phyloP scores from a whole-genome alignment of 2,888 invertebrate species.

The Nasonovia ribisnigri region DNA sequence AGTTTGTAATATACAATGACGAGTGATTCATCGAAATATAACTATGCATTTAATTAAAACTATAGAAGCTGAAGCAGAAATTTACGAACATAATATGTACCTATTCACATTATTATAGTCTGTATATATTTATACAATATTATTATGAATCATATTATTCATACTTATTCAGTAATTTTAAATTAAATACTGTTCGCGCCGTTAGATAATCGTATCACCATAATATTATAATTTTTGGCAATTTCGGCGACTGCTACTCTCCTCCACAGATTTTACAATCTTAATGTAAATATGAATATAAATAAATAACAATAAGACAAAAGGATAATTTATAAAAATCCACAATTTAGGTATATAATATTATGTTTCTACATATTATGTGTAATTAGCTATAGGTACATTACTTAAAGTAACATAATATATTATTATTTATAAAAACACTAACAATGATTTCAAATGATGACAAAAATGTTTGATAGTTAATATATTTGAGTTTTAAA shows the following conservation, averaged over 20 bases:
- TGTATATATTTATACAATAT: neutral
- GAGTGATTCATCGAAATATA: neutral
- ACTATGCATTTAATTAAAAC: neutral
- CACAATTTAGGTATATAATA: neutral
- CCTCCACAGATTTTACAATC: neutral
- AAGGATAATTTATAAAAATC: neutral
- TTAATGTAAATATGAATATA: neutral
- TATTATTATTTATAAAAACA: neutral
- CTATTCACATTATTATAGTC: neutral
- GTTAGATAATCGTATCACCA: too few species aligned
- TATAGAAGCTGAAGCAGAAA: neutral
- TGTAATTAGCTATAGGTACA: too few species aligned
- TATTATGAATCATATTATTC: neutral
- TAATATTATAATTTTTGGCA: too few species aligned
- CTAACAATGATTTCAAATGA: neutral
- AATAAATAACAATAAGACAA: neutral
- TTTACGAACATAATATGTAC: neutral
- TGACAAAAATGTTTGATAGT: neutral
- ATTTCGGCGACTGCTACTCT: too few species aligned
- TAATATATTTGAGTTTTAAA: neutral
- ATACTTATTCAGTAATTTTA: neutral
- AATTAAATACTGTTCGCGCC: neutral
- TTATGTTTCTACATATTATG: neutral
- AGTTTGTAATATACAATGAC: neutral
- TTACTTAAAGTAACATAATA: neutral